phyloP scores from a whole-genome alignment of 2,888 invertebrate genomes.

The Acrobasis repandana region DNA sequence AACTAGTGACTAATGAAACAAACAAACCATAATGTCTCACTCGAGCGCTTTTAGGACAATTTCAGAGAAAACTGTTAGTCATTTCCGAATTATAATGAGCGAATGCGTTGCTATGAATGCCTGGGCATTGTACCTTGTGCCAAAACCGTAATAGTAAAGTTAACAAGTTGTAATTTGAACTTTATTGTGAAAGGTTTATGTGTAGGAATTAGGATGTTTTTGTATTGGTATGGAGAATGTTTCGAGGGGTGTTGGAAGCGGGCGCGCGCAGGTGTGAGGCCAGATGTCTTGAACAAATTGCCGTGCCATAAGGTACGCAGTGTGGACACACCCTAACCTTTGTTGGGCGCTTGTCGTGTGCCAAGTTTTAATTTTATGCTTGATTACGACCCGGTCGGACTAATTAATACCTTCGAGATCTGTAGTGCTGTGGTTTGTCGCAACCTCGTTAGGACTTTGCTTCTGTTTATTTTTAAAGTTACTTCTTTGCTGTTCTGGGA shows the following conservation, averaged over 20 bases:
- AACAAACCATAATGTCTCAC: slow-evolving; percentile 62
- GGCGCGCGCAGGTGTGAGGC: slow-evolving; percentile 75
- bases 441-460: slow-evolving; percentile 36
- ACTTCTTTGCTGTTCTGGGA: neutral
- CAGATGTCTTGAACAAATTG: slow-evolving; percentile 83
- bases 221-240: slow-evolving; percentile 23
- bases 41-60: slow-evolving; percentile 66
- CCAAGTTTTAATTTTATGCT: slow-evolving; percentile 83
- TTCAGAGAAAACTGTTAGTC: slow-evolving; percentile 71
- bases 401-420: slow-evolving; percentile 77
- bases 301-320: slow-evolving; percentile 76
- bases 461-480: neutral
- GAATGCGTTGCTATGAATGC: slow-evolving; percentile 62
- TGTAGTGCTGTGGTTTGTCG: slow-evolving; percentile 50
- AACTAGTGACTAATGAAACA: slow-evolving; percentile 57
- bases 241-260: slow-evolving; percentile 47
- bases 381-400: slow-evolving; percentile 73
- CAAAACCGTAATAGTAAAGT: slow-evolving; percentile 62
- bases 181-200: slow-evolving; percentile 39
- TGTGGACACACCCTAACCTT: slow-evolving; percentile 76
- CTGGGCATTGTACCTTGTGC: slow-evolving; percentile 72
- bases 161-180: slow-evolving; percentile 36
- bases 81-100: slow-evolving; percentile 78
- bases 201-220: slow-evolving; percentile 22
- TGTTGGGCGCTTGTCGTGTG: slow-evolving; percentile 74